These are phyloP conservation scores for Channallabes apus DNA, from an alignment of 2,797 vertebrate species.

Conservation along the genomic window DNA sequence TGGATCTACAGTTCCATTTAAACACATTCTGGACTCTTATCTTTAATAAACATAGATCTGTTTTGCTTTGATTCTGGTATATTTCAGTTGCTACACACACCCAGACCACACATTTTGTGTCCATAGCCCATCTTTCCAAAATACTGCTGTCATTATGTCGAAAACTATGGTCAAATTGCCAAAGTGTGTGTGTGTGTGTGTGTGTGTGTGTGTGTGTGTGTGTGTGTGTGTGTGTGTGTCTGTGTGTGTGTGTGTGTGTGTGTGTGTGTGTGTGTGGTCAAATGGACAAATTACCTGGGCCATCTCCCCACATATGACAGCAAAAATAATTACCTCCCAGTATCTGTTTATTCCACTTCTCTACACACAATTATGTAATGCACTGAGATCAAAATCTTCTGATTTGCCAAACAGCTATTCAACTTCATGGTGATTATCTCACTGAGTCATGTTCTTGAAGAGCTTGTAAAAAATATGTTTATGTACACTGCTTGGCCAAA, in stretches of 20 bases:
- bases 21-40: conserved; percentile 64
- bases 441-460: conserved; percentile 1
- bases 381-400: conserved; percentile 18
- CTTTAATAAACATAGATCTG: conserved; percentile 61
- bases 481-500: neutral
- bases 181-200: conserved; percentile 25
- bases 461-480: conserved; percentile 9
- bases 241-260: too few species aligned
- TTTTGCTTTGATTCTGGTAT: conserved; percentile 61
- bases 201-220: too few species aligned
- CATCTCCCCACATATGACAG: conserved; percentile 36
- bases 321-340: conserved; percentile 19
- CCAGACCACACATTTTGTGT: conserved; percentile 65
- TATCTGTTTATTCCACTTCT: conserved; percentile 41
- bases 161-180: conserved; percentile 25
- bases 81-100: conserved; percentile 54
- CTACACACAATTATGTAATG: conserved; percentile 32
- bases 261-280: conserved; percentile 40
- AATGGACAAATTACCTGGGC: conserved; percentile 41
- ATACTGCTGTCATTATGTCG: conserved; percentile 43
- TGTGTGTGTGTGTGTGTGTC: too few species aligned
- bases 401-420: conserved; percentile 31
- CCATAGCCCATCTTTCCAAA: conserved; percentile 39
- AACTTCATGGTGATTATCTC: conserved; percentile 29
- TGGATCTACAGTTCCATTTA: conserved; percentile 61